phyloP scores from a whole-genome alignment of 2,888 invertebrate species.

The Bedellia somnulentella region DNA sequence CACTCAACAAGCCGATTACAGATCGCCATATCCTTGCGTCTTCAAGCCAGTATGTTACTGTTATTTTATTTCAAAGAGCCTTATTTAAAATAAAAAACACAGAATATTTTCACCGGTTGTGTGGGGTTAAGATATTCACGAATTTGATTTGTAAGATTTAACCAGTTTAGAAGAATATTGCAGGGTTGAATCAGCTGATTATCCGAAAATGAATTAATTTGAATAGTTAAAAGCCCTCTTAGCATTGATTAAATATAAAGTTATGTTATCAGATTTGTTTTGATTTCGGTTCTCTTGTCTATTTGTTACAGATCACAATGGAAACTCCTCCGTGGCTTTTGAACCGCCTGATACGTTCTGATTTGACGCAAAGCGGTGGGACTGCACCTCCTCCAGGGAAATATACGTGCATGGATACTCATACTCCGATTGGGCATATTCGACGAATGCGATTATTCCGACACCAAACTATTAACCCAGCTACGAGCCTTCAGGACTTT shows the following conservation, averaged over 20 bases:
- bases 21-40: conserved; percentile 42
- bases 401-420: conserved; percentile 46
- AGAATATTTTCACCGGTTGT: no score
- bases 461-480: conserved; percentile 40
- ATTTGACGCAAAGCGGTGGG: conserved; percentile 43
- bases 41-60: conserved; percentile 37
- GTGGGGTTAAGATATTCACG: no score
- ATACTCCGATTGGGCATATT: conserved; percentile 47
- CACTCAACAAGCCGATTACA: conserved; percentile 55
- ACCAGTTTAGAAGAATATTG: no score
- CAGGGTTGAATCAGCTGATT: no score
- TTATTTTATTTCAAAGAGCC: no score
- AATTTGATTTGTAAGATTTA: no score
- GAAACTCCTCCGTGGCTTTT: conserved; percentile 33
- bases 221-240: no score
- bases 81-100: no score
- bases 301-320: conserved; percentile 34
- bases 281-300: no score
- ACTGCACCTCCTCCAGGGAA: conserved; percentile 43
- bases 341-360: conserved; percentile 45
- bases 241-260: no score
- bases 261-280: no score
- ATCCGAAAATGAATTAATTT: no score
- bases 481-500: conserved; percentile 34
- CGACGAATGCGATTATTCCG: conserved; percentile 34